Evolutionary conservation across 1,140 invertebrate species (phyloP).

Genomic region (Xylocopa sonorina): DNA sequence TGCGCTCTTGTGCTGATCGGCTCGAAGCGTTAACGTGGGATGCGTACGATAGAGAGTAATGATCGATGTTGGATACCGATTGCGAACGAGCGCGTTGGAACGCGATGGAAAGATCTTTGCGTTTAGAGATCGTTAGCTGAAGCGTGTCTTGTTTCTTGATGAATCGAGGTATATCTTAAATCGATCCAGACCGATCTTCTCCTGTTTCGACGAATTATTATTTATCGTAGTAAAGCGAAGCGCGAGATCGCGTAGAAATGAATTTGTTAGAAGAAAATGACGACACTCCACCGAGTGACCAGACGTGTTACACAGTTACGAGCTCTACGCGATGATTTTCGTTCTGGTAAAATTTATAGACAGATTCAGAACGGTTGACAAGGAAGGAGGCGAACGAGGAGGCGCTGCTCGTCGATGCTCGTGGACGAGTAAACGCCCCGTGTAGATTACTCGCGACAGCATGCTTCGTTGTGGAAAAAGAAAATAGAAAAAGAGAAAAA

Average conservation of each 20-base stretch:
- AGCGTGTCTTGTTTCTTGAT: too few species aligned
- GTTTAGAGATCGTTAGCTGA: too few species aligned
- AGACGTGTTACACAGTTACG: not conserved
- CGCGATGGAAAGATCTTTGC: too few species aligned
- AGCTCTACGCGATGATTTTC: not conserved
- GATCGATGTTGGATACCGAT: not conserved
- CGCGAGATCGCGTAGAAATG: not conserved
- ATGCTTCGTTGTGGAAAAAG: not conserved
- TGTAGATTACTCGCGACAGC: not conserved
- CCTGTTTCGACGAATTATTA: not conserved
- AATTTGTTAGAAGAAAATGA: not conserved
- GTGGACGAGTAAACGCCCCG: constrained; percentile 1
- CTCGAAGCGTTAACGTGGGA: not conserved
- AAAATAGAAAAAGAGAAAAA: too few species aligned
- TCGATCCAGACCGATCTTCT: too few species aligned
- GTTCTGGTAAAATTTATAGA: not conserved
- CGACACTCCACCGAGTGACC: not conserved
- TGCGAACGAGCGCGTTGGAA: not conserved
- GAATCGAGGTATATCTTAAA: too few species aligned
- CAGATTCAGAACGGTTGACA: not conserved
- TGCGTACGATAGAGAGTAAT: not conserved
- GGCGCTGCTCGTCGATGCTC: not conserved
- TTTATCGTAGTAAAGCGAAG: too few species aligned
- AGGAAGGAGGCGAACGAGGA: not conserved
- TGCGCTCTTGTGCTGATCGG: not conserved